Evolutionary conservation across 2,888 invertebrate species (phyloP), one percentile per base, ranked within the genome.

Genomic region (Melieria picta): DNA sequence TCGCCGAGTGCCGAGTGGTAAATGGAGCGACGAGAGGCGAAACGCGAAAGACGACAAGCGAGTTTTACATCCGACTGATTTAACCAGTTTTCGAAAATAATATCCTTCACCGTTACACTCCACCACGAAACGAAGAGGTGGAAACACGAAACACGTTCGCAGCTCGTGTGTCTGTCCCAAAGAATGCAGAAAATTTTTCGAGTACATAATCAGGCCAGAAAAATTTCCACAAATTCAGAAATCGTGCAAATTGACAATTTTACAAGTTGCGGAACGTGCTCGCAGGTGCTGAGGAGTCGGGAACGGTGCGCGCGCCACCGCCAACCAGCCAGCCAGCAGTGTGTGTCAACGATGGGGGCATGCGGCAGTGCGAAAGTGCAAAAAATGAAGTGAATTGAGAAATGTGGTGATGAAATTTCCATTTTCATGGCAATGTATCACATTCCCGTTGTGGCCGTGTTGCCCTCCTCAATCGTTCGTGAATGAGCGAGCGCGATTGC

Each of bases 151-250:
- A 73, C 77, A 76, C 77, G 65, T 70, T 70, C 70, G 58, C 70
- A 48, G 58, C 65, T 69, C 61, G 66, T 63, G 52, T 68, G 72
- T 69, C 65, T 68, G 68, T 72, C 57, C 65, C 45, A 72, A 69
- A 65, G 62, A 65, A 74, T 61, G 62, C 55, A 71, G 68, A 74
- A 72, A 76, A 76, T 65, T 79, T 75, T 73, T 77, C 76, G 79
- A 80, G 80, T 78, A 79, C 77, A 80, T 79, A 83, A 82, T 79
- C 82, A 79, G 82, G 16, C 16, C 48, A 58, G 64, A 55, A 73
- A 69, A 65, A 57, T 67, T 57, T 55, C 43, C 13, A 16, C 47
- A 46, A 47, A 47, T n/a, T 45, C 4, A 9, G n/a, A 47, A n/a
- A 11, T 13, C 30, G 10, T 58, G 30, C 58, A 43, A n/a, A 50